Conservation (phyloP, 2,888 invertebrate species). For the Platycheirus albimanus region DNA sequence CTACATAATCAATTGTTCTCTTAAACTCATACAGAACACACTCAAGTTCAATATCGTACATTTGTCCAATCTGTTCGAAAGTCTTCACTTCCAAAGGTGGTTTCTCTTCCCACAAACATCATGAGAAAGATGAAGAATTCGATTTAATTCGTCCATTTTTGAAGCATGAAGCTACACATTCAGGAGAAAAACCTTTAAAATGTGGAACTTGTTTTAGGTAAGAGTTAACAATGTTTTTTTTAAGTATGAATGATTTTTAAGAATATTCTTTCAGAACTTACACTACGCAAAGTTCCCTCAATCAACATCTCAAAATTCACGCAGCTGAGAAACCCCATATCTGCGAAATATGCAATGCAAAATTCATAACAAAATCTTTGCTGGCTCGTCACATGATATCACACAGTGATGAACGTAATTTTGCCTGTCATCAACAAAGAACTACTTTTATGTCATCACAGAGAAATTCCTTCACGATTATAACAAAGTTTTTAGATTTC, state of each 20-base stretch:
- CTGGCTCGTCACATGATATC: conserved; percentile 72
- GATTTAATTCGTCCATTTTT: conserved; percentile 69
- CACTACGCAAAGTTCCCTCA: conserved; percentile 70
- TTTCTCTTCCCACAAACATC: conserved; percentile 74
- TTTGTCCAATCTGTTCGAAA: conserved; percentile 66
- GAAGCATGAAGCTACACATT: conserved; percentile 74
- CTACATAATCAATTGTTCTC: background rate
- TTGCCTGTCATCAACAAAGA: conserved; percentile 76
- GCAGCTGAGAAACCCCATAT: conserved; percentile 55
- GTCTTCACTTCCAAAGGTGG: conserved; percentile 70
- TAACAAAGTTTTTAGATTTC: conserved; percentile 83
- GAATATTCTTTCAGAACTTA: conserved; percentile 65
- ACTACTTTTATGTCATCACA: conserved; percentile 78
- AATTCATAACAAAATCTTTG: conserved; percentile 68
- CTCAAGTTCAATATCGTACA: conserved; percentile 45
- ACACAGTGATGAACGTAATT: conserved; percentile 69
- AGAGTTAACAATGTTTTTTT: background rate
- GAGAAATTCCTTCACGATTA: conserved; percentile 77
- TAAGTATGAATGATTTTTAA: background rate
- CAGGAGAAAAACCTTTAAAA: conserved; percentile 69
- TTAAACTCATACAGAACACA: conserved; percentile 44
- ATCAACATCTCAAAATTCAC: conserved; percentile 74
- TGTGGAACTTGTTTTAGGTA: conserved; percentile 76
- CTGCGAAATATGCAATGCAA: conserved; percentile 69
- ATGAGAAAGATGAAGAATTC: conserved; percentile 63